Evolutionary conservation across 2,797 vertebrate genomes (phyloP), one percentile per base, ranked within the genome.

Genomic region (Pampus argenteus): DNA sequence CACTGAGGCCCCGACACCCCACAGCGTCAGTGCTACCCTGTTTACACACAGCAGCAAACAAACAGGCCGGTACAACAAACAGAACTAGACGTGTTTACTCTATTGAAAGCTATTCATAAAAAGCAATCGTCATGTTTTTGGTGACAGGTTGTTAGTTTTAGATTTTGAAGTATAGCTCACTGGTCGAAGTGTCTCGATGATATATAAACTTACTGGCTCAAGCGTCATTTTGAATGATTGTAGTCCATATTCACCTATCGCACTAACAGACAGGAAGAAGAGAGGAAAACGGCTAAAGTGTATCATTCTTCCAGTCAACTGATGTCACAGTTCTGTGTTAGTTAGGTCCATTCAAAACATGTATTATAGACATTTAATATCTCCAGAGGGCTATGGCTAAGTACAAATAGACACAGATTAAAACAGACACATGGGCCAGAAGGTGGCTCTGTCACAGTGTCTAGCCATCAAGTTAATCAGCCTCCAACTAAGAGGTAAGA

Each of bases 401-500:
- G 62, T 57, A 74, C 65, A 51, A 42, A 77, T 42, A 73, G 29
- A 31, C 5, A 72, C 65, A 45, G 68, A 65, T 76, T 26, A 22
- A 72, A 84, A 74, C 49, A 26, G 68, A 83, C 70, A 77, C 73
- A 31, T 4, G 36, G 66, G 50, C 52, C 48, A 81, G 42, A 42
- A 63, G 65, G 11, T 20, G 65, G 49, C 62, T 67, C 59, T 14
- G 51, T 79, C 78, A 76, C 78, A 58, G 78, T 84, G 81, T 86
- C 79, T 42, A 42, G 58, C 63, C 68, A 79, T 90, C 82, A 78
- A 89, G 82, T 80, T 81, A 66, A 66, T 77, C 81, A 74, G 77
- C 88, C 83, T 88, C 83, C 56, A 29, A 61, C 20, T 89, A 60
- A 89, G 87, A 91, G 91, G 89, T 89, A 84, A 81, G 74, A 79